Evolutionary conservation across 2,888 invertebrate species (phyloP).

Genomic region (Strigamia crassipes): DNA sequence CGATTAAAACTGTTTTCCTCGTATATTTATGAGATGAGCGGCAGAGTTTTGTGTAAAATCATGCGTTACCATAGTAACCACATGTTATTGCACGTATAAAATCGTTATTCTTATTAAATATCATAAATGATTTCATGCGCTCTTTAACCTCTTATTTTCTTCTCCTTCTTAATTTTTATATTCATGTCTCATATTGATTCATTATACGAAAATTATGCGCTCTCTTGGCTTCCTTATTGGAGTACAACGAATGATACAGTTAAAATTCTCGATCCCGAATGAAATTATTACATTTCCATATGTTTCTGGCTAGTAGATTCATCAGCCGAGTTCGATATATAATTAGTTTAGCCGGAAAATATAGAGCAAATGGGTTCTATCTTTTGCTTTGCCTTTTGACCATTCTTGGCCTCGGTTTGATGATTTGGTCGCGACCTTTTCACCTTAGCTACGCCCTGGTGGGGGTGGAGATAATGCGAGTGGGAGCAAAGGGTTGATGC

Average conservation of each 20-base stretch:
- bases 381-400: slow-evolving; percentile 40
- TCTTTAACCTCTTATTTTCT: background rate
- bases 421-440: slow-evolving; percentile 36
- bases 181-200: background rate
- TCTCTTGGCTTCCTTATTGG: slow-evolving; percentile 10
- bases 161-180: background rate
- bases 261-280: background rate
- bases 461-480: slow-evolving; percentile 19
- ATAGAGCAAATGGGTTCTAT: slow-evolving; percentile 32
- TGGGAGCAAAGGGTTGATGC: background rate
- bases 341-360: slow-evolving; percentile 19
- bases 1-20: background rate
- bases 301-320: background rate
- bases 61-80: background rate
- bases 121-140: background rate
- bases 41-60: background rate
- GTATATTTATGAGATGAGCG: background rate
- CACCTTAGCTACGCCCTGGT: slow-evolving; percentile 31
- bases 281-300: background rate
- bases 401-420: slow-evolving; percentile 37
- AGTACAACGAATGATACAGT: background rate
- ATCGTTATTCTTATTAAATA: background rate
- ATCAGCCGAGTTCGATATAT: background rate
- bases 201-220: background rate
- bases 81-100: background rate